phyloP scores from a whole-genome alignment of 1,140 invertebrate species.

The Mya arenaria region DNA sequence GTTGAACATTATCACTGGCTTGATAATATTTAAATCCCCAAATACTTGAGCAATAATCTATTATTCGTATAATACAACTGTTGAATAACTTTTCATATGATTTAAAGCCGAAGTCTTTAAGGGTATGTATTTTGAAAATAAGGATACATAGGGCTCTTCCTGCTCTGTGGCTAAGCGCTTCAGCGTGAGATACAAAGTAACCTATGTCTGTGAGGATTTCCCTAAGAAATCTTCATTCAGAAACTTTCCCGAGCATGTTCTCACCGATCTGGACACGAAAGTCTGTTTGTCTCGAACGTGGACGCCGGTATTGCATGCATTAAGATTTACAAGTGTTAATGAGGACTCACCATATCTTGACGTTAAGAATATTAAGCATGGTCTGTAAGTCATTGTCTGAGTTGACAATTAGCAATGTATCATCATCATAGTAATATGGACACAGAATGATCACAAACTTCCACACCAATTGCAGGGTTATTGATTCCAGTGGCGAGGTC shows the following conservation, averaged over 20 bases:
- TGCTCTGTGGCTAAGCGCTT: not conserved
- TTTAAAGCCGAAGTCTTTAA: slow-evolving; percentile 50
- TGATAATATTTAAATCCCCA: slow-evolving; percentile 36
- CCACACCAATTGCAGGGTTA: slow-evolving; percentile 3
- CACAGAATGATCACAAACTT: not conserved
- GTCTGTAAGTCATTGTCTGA: slow-evolving; percentile 7
- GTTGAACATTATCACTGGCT: slow-evolving; percentile 37
- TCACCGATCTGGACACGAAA: not conserved
- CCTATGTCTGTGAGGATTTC: slow-evolving; percentile 26
- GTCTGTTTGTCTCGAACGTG: not conserved
- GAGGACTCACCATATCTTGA: slow-evolving; percentile 4
- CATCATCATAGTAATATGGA: not conserved
- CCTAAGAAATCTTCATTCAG: slow-evolving; percentile 30
- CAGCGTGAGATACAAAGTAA: not conserved
- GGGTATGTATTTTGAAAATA: slow-evolving; percentile 40
- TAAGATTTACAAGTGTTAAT: slow-evolving; percentile 5
- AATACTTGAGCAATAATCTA: slow-evolving; percentile 30
- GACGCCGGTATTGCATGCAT: slow-evolving; percentile 15
- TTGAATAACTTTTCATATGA: slow-evolving; percentile 33
- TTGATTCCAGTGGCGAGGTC: slow-evolving; percentile 11
- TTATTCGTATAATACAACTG: too few relatives aligned
- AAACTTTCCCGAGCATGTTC: not conserved
- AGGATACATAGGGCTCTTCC: slow-evolving; percentile 30
- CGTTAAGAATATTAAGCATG: not conserved
- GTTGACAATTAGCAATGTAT: slow-evolving; percentile 1